Evolutionary conservation across 1,140 invertebrate genomes (phyloP), one percentile per base, ranked within the genome.

Genomic region (Ceratina japonica): DNA sequence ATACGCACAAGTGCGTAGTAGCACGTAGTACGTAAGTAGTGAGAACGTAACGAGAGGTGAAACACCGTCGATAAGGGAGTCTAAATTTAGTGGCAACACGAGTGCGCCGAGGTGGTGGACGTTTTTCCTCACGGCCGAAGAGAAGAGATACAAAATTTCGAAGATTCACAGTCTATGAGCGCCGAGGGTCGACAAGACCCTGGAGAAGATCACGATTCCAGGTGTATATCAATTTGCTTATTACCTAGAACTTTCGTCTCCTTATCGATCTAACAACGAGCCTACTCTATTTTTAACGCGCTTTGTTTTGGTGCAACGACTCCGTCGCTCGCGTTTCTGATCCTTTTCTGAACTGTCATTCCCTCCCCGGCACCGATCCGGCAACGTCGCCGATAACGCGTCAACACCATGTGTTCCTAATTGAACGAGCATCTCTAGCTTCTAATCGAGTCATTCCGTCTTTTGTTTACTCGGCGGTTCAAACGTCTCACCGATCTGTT

Each of bases 171-270:
- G 90, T 92, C 91, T 92, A 92, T 92, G 92, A 92, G 84, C 90
- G 86, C 88, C 80, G 91, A 92, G 91, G 88, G 90, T 87, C 90
- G 91, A 91, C 89, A 87, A 86, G 91, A 92, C 92, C 92, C 92
- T 92, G 91, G 90, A 84, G 91, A 92, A 92, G 90, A 92, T 85
- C 90, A 89, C 80, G 82, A 89, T 89, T 92, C 92, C 91, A 92
- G 92, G 92, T 92, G 85, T 56, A 56, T 52, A 72, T 72, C 51
- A 49, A 63, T 44, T 15, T 22, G 3, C n/a, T 7, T 24, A 3
- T 16, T 18, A 5, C 51, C 16, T 54, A 72, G 20, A 78, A 78
- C 24, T 54, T 51, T 52, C 66, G 79, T 44, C 37, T 44, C 37
- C 37, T 44, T 44, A 44, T 44, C 37, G 37, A 44, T 59, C 49